Conservation (phyloP, 1,140 invertebrate genomes). For the Physella acuta region DNA sequence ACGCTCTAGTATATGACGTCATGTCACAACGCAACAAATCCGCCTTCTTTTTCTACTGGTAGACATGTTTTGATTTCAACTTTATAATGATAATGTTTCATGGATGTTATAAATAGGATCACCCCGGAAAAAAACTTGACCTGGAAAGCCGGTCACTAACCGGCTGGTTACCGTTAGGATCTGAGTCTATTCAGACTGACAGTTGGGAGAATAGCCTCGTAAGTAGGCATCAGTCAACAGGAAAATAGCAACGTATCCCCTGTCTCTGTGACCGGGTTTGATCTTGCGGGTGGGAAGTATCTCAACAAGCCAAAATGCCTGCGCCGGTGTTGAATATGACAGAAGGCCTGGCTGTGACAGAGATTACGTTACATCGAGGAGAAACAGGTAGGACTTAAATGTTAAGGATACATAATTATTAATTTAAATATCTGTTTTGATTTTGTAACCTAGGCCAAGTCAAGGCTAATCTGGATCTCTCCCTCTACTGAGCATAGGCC, state of each 20-base stretch:
- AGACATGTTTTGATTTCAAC: constrained; percentile 12
- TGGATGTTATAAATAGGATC: not conserved
- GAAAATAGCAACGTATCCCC: constrained; percentile 20
- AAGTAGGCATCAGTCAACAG: not conserved
- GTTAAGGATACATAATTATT: too few relatives aligned
- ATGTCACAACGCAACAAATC: constrained; percentile 22
- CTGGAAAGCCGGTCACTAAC: not conserved
- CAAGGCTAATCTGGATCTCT: too few relatives aligned
- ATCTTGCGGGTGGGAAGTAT: constrained; percentile 8
- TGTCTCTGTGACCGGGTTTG: constrained; percentile 19
- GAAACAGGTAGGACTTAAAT: constrained; percentile 21
- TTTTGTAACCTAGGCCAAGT: too few relatives aligned
- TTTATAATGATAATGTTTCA: not conserved
- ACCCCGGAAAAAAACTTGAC: not conserved
- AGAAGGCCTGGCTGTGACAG: constrained; percentile 6
- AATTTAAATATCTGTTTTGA: too few relatives aligned
- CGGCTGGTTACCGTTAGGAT: not conserved
- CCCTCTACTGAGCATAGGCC: too few relatives aligned
- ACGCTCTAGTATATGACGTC: constrained; percentile 14
- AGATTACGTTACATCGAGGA: constrained; percentile 25
- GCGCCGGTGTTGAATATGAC: constrained; percentile 14
- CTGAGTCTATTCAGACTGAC: constrained; percentile 18
- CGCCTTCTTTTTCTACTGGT: not conserved
- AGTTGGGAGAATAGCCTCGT: constrained; percentile 19
- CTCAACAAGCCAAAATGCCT: constrained; percentile 12